A percentile compares a stretch with the other conserved stretches of the same genome.
These are phyloP conservation scores for Poecilia gillii DNA, from an alignment of 2,797 vertebrate genomes.

Conservation along the genomic window DNA sequence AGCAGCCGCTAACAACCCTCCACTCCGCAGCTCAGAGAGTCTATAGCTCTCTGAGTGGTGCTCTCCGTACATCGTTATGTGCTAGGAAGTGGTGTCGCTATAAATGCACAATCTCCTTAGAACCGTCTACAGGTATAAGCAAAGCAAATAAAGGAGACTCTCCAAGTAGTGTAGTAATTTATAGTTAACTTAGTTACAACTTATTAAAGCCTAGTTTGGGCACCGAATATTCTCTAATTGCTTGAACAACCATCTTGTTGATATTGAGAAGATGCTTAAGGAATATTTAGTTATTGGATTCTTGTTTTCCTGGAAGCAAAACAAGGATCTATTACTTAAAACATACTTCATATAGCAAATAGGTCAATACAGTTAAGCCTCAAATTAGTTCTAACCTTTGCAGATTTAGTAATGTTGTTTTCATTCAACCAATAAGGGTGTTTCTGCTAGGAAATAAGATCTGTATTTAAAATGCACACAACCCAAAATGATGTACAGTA, in stretches of 20 bases:
- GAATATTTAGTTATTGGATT: not conserved
- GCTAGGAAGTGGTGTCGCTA: conserved; percentile 4
- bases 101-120: conserved; percentile 1
- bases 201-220: not conserved
- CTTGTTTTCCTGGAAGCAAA: not conserved
- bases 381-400: not conserved
- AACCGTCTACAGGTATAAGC: not conserved
- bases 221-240: not conserved
- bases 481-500: not conserved
- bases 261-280: not conserved
- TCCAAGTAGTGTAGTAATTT: not conserved
- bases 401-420: not conserved
- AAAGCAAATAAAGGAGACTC: not conserved
- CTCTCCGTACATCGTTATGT: conserved; percentile 40
- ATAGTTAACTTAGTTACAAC: not conserved
- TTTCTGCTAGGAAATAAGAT: too few species aligned
- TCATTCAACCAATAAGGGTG: too few species aligned
- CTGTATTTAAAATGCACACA: not conserved
- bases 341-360: not conserved
- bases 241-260: not conserved
- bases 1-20: conserved; percentile 35
- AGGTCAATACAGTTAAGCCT: not conserved
- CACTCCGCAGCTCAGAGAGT: conserved; percentile 15
- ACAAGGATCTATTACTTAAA: not conserved
- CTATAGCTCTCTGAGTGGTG: not conserved